Percentiles rank a stretch among this genome's conserved stretches.
Conservation (phyloP, 2,113 vertebrate species). For the Asarcornis scutulata region DNA sequence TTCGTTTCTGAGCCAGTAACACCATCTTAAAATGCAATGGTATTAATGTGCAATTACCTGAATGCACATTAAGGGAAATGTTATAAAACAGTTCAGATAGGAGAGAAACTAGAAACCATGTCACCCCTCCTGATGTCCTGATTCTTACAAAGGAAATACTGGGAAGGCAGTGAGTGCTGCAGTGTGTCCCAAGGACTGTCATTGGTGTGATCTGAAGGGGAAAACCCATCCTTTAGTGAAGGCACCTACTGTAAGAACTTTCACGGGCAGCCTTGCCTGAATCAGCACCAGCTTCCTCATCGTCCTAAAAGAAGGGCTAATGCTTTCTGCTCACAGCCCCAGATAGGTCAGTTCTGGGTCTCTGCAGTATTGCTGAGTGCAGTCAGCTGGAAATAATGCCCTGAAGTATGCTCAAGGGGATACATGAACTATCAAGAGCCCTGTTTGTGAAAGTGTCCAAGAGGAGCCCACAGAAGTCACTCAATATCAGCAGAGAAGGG, state of each 20-base stretch:
- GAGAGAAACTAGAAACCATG: not conserved
- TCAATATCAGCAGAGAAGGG: not conserved
- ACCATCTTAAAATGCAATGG: not conserved
- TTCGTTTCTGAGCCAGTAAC: not conserved
- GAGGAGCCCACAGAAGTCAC: not conserved
- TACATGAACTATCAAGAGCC: not conserved
- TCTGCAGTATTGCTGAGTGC: not conserved
- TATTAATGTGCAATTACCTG: not conserved
- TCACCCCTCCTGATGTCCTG: not conserved
- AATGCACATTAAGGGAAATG: not conserved
- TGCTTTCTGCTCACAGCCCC: not conserved
- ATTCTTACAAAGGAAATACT: not conserved
- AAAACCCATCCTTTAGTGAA: not conserved
- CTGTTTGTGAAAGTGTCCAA: not conserved
- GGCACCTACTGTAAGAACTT: not conserved
- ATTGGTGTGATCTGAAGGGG: not conserved
- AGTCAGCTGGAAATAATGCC: not conserved
- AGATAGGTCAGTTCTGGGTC: not conserved
- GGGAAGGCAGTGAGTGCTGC: fast-evolving
- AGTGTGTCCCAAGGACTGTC: not conserved
- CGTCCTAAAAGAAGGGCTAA: not conserved
- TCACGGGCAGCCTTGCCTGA: not conserved
- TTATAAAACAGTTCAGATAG: not conserved
- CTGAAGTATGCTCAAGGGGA: not conserved
- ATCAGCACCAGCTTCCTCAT: not conserved